Evolutionary conservation across 2,113 vertebrate genomes (phyloP).

Genomic region (Scopus umbretta): DNA sequence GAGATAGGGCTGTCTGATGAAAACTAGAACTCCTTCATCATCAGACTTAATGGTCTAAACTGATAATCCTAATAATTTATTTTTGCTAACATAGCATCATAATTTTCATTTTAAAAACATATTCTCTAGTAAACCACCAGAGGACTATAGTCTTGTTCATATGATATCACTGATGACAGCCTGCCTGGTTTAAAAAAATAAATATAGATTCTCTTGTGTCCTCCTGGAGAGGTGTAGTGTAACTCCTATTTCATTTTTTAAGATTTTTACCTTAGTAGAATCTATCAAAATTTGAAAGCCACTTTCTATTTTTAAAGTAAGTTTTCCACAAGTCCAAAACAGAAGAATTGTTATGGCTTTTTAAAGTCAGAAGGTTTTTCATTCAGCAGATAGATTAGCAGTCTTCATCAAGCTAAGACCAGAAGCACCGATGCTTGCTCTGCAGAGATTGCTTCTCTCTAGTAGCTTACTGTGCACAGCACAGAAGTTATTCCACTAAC

Average conservation of each 20-base stretch:
- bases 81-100: not conserved
- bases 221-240: slow-evolving; percentile 15
- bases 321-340: slow-evolving; percentile 7
- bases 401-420: not conserved
- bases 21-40: not conserved
- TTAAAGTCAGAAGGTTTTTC: slow-evolving; percentile 1
- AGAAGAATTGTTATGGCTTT: not conserved
- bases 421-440: not conserved
- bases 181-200: not conserved
- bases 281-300: not conserved
- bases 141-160: too few relatives aligned
- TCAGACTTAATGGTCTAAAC: not conserved
- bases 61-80: not conserved
- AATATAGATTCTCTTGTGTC: not conserved
- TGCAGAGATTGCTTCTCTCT: not conserved
- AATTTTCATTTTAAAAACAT: not conserved
- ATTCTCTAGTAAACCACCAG: not conserved
- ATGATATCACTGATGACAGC: too few relatives aligned
- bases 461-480: not conserved
- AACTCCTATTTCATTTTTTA: not conserved
- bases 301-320: slow-evolving; percentile 15
- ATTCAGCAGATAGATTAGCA: not conserved
- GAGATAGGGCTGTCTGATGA: not conserved
- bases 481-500: not conserved
- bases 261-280: not conserved